Evolutionary conservation across 2,113 vertebrate species (phyloP).

Genomic region (Danio rerio): DNA sequence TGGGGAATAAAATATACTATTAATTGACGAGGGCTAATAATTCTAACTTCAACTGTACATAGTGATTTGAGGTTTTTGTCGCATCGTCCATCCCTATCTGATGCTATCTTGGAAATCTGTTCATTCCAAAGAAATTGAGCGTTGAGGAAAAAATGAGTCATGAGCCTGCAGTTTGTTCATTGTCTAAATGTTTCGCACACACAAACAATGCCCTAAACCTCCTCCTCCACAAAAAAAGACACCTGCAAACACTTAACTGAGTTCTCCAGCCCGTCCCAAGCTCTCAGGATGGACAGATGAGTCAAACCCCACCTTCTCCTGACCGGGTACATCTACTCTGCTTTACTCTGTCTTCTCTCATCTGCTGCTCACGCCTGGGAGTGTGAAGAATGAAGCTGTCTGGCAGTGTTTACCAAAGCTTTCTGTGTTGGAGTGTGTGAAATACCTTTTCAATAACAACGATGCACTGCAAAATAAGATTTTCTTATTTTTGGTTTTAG

Average conservation of each 20-base stretch:
- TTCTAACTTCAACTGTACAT: no score
- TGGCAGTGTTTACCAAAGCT: slow-evolving; percentile 33
- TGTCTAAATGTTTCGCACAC: slow-evolving; percentile 22
- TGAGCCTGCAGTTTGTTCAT: slow-evolving; percentile 25
- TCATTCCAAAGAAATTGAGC: slow-evolving; percentile 11
- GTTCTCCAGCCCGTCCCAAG: slow-evolving; percentile 48
- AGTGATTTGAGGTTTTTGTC: no score
- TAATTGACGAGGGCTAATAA: no score
- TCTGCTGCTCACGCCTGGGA: slow-evolving; percentile 31
- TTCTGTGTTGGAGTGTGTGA: slow-evolving; percentile 46
- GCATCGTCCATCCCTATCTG: no score
- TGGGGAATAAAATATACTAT: no score
- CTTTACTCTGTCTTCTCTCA: slow-evolving; percentile 36
- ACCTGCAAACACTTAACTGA: slow-evolving; percentile 64
- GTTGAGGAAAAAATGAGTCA: slow-evolving; percentile 24
- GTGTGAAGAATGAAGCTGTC: slow-evolving; percentile 43
- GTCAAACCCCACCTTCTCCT: slow-evolving; percentile 39
- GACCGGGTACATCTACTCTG: slow-evolving; percentile 36
- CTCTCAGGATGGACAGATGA: slow-evolving; percentile 57
- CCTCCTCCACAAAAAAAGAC: slow-evolving; percentile 48
- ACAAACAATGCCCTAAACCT: slow-evolving; percentile 34
- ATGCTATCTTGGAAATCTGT: not conserved
- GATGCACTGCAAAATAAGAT: no score
- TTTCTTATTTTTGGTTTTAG: no score
- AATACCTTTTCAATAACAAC: slow-evolving; percentile 28